Base-by-base conservation (phyloP, 2,797 vertebrate genomes). In the Lemur catta region DNA sequence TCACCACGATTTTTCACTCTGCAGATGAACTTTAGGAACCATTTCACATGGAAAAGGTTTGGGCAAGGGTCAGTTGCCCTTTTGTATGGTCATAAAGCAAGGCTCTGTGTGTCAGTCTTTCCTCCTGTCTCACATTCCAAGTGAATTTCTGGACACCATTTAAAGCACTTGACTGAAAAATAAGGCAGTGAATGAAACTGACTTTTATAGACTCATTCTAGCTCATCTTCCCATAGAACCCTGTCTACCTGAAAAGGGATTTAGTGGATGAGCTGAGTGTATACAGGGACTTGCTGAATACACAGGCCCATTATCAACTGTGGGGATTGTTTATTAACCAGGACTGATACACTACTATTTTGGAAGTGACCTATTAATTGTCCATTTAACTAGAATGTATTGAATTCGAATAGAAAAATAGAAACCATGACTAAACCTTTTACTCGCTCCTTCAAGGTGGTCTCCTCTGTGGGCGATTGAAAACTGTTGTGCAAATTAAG, bases 191-290 rank as follows among this genome's bases (percentile, higher is more conserved):
- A 99, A 99, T 99, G 98, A 99, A 99, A 98, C 98, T 99, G 99
- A 99, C 99, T 99, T 99, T 99, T 99, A 99, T 99, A 99, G 99
- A 99, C 99, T 99, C 99, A 99, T 99, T 99, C 98, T 98, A 99
- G 99, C 99, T 99, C 98, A 99, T 99, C 98, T 99, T 98, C 98
- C 98, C 98, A 98, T 98, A 98, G 98, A 98, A 98, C 98, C 97
- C 98, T 98, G 98, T 98, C 97, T 98, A 99, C 98, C 98, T 99
- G 98, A 99, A 99, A 99, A 97, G 98, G 98, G 98, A 98, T 98
- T 98, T 98, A 98, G 98, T 98, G 98, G 98, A 97, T 98, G 98
- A 98, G 98, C 98, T 97, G 98, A 99, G 98, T 97, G 98, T 98
- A 98, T 98, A 98, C 97, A 98, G 98, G 97, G 97, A 95, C 98